These are phyloP conservation scores for Diloba caeruleocephala DNA, from an alignment of 2,888 invertebrate genomes.

Conservation along the genomic window DNA sequence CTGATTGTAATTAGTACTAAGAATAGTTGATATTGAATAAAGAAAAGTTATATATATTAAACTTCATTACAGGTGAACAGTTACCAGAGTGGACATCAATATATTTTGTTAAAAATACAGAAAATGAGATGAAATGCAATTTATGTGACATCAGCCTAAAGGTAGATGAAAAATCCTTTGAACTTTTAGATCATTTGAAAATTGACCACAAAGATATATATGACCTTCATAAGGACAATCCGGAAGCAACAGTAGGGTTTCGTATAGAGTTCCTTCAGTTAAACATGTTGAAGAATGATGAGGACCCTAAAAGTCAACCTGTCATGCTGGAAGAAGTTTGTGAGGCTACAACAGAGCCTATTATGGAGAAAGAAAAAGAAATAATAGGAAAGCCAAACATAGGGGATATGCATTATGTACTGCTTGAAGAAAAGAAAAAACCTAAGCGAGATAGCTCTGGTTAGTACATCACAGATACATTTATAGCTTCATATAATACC, in stretches of 20 bases:
- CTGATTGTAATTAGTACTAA: too few species aligned
- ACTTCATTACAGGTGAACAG: slow-evolving; percentile 44
- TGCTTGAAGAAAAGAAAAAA: slow-evolving; percentile 64
- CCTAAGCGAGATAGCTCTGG: slow-evolving; percentile 31
- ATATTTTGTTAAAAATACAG: slow-evolving; percentile 67
- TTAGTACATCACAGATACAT: slow-evolving; percentile 29
- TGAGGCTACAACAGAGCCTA: slow-evolving; percentile 59
- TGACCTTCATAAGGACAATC: slow-evolving; percentile 78
- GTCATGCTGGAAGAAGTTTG: slow-evolving; percentile 74
- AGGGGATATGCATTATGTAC: slow-evolving; percentile 67
- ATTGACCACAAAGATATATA: slow-evolving; percentile 73
- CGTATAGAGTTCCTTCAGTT: slow-evolving; percentile 81
- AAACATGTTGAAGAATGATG: slow-evolving; percentile 72
- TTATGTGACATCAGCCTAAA: slow-evolving; percentile 70
- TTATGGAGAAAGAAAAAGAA: slow-evolving; percentile 27
- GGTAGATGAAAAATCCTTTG: slow-evolving; percentile 63
- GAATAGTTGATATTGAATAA: too few species aligned
- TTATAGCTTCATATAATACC: neutral
- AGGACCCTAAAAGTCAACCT: slow-evolving; percentile 64
- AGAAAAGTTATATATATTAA: neutral
- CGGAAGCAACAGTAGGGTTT: slow-evolving; percentile 75
- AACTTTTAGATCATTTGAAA: slow-evolving; percentile 71
- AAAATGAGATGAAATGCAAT: slow-evolving; percentile 71
- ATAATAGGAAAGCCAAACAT: slow-evolving; percentile 47
- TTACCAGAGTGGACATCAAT: slow-evolving; percentile 79